A percentile compares a stretch with the other conserved stretches of the same genome.
Conservation (phyloP, 2,797 vertebrate species). For the Coregonus sp. region DNA sequence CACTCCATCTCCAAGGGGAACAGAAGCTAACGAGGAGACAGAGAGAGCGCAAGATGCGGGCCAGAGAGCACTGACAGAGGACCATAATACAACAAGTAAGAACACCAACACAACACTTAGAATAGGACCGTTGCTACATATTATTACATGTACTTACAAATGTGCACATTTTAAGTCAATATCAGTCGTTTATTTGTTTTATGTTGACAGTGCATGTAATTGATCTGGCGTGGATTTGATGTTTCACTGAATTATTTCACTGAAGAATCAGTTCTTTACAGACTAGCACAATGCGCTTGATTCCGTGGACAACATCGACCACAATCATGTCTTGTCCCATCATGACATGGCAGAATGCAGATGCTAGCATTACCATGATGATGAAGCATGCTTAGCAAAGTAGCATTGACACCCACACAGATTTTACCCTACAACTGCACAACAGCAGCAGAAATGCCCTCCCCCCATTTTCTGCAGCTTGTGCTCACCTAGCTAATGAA, state of each 20-base stretch:
- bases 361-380: conserved; percentile 34
- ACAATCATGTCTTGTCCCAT: conserved; percentile 7
- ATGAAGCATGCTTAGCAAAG: conserved; percentile 31
- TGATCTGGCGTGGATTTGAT: too few species aligned
- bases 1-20: conserved; percentile 43
- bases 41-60: conserved; percentile 57
- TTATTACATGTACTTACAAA: neutral
- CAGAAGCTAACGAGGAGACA: conserved; percentile 60
- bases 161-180: neutral
- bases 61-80: conserved; percentile 57
- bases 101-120: neutral
- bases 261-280: too few species aligned
- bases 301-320: conserved; percentile 24
- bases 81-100: conserved; percentile 66
- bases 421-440: neutral
- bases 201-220: neutral
- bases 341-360: conserved; percentile 46
- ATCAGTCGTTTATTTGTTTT: neutral
- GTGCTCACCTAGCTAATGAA: conserved; percentile 7
- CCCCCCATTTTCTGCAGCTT: neutral
- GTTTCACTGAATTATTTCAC: too few species aligned
- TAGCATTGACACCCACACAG: neutral
- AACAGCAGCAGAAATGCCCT: neutral
- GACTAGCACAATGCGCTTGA: too few species aligned
- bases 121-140: neutral